Conservation (phyloP, 2,888 invertebrate genomes). For the Pseudococcus longispinus region DNA sequence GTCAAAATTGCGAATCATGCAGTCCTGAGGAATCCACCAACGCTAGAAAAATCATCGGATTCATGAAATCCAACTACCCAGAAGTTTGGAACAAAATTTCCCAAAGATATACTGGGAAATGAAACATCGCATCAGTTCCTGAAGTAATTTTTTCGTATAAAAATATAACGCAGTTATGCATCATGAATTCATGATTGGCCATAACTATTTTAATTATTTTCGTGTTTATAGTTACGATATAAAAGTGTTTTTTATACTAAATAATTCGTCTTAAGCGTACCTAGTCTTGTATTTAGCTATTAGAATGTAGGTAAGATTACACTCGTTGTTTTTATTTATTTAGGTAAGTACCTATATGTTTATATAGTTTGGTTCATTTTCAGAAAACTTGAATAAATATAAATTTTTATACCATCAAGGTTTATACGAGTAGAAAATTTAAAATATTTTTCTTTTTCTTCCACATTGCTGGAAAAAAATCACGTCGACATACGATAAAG, state of each 20-base stretch:
- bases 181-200: slow-evolving; percentile 43
- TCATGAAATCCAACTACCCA: slow-evolving; percentile 44
- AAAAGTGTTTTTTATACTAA: neutral
- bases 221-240: neutral
- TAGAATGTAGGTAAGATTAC: neutral
- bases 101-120: neutral
- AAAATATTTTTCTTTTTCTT: neutral
- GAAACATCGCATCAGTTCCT: neutral
- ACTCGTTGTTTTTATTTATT: neutral
- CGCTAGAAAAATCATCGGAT: slow-evolving; percentile 38
- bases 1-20: slow-evolving; percentile 28
- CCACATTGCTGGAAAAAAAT: too few species aligned
- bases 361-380: neutral
- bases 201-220: slow-evolving; percentile 15
- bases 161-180: slow-evolving; percentile 37
- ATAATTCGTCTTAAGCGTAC: neutral
- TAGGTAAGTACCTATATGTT: neutral
- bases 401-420: neutral
- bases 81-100: slow-evolving; percentile 38
- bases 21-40: slow-evolving; percentile 35
- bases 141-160: slow-evolving; percentile 5
- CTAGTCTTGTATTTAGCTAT: slow-evolving; percentile 10
- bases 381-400: neutral
- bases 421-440: too few species aligned
- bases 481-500: too few species aligned